phyloP scores from a whole-genome alignment of 2,888 invertebrate species.

The Drosophila falleni region DNA sequence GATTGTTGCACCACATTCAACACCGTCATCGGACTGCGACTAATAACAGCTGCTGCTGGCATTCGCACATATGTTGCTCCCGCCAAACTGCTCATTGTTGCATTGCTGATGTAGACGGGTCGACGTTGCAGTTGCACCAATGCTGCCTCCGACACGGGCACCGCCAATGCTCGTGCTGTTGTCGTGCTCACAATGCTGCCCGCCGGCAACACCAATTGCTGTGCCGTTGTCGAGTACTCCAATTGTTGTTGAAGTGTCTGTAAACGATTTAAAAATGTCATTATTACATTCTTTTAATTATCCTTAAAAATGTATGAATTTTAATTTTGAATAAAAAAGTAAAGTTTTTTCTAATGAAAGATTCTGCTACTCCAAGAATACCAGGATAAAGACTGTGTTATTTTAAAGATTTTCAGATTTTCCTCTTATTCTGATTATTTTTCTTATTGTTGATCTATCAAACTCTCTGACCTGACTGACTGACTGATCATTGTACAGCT shows the following conservation, averaged over 20 bases:
- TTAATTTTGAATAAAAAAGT: no score
- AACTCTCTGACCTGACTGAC: no score
- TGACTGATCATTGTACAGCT: no score
- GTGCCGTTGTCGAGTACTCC: slow-evolving; percentile 68
- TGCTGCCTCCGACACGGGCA: slow-evolving; percentile 78
- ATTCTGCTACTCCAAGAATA: no score
- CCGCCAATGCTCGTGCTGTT: slow-evolving; percentile 68
- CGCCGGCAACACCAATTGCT: slow-evolving; percentile 78
- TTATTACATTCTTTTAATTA: background rate
- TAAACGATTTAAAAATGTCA: background rate
- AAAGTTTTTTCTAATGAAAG: no score
- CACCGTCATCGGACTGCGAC: slow-evolving; percentile 82
- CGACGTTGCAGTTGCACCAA: slow-evolving; percentile 82
- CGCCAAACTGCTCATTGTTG: slow-evolving; percentile 68
- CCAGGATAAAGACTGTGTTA: no score
- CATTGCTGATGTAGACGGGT: slow-evolving; percentile 83
- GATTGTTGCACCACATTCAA: slow-evolving; percentile 81
- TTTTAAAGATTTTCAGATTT: no score
- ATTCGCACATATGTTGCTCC: slow-evolving; percentile 81
- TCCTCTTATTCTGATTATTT: no score
- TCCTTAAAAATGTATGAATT: no score
- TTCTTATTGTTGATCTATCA: no score
- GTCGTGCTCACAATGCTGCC: slow-evolving; percentile 79
- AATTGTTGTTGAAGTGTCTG: slow-evolving; percentile 57
- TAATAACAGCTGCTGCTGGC: slow-evolving; percentile 81